Evolutionary conservation across 1,140 invertebrate genomes (phyloP).

Genomic region (Geopemphigus sp.): DNA sequence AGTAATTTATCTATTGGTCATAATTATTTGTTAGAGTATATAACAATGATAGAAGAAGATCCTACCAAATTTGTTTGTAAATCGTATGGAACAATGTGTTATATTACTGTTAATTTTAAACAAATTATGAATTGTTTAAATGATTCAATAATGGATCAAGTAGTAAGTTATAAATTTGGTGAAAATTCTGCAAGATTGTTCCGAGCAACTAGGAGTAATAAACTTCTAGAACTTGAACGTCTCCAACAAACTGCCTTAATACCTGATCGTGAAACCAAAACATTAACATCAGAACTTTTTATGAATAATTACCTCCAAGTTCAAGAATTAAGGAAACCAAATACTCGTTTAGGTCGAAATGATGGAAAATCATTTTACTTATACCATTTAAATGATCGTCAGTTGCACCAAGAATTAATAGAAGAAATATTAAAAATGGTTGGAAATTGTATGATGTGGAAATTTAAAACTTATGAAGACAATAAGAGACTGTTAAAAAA

Average conservation of each 20-base stretch:
- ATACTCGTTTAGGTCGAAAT: conserved; percentile 42
- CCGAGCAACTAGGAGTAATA: conserved; percentile 27
- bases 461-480: conserved; percentile 45
- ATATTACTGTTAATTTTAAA: conserved; percentile 47
- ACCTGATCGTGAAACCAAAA: conserved; percentile 47
- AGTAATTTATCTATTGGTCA: conserved; percentile 36
- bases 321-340: conserved; percentile 41
- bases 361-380: conserved; percentile 46
- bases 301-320: conserved; percentile 46
- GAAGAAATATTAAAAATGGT: conserved; percentile 45
- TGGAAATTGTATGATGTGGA: conserved; percentile 43
- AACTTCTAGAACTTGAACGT: conserved; percentile 42
- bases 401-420: conserved; percentile 41
- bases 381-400: conserved; percentile 45
- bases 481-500: conserved; percentile 43
- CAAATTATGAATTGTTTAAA: conserved; percentile 42
- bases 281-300: conserved; percentile 44
- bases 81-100: conserved; percentile 38
- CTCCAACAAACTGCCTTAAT: conserved; percentile 40
- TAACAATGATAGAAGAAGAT: conserved; percentile 46
- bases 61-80: conserved; percentile 43
- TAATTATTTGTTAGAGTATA: conserved; percentile 45
- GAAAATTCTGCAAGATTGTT: conserved; percentile 40
- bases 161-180: conserved; percentile 42
- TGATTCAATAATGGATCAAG: conserved; percentile 42